These are phyloP conservation scores for Apodemus speciosus DNA, from an alignment of 2,113 vertebrate genomes.

Conservation along the genomic window DNA sequence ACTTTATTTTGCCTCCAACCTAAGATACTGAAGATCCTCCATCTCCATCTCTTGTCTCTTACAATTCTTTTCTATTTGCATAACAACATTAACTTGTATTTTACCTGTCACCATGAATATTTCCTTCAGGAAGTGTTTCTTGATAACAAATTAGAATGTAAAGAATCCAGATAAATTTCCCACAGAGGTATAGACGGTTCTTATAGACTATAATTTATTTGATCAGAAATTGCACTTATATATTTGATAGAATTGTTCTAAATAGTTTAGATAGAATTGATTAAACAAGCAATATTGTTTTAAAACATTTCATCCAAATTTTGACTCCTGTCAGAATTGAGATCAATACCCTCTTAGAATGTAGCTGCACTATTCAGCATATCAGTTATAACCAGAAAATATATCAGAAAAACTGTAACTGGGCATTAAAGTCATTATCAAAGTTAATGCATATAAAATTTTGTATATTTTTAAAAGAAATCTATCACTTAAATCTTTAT, in stretches of 20 bases:
- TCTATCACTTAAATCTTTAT: fast-evolving
- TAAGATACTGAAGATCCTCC: not conserved
- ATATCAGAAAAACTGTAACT: not conserved
- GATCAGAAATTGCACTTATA: not conserved
- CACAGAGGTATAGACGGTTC: fast-evolving
- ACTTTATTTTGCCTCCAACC: not conserved
- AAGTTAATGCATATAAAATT: not conserved
- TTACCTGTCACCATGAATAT: not conserved
- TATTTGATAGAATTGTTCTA: not conserved
- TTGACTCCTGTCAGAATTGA: not conserved
- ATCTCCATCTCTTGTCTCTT: not conserved
- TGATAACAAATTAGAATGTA: not conserved
- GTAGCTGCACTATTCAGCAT: not conserved
- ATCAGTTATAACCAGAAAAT: not conserved
- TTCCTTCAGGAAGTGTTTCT: not conserved
- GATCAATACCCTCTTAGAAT: not conserved
- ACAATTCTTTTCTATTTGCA: fast-evolving
- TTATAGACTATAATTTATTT: not conserved
- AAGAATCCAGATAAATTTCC: fast-evolving
- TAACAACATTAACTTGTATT: not conserved
- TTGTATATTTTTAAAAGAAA: not conserved
- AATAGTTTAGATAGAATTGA: not conserved
- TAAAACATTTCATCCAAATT: not conserved
- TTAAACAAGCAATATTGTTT: not conserved
- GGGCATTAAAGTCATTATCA: too few relatives aligned